These are phyloP conservation scores for Coturnix japonica DNA, from an alignment of 2,113 vertebrate species.

Conservation along the genomic window DNA sequence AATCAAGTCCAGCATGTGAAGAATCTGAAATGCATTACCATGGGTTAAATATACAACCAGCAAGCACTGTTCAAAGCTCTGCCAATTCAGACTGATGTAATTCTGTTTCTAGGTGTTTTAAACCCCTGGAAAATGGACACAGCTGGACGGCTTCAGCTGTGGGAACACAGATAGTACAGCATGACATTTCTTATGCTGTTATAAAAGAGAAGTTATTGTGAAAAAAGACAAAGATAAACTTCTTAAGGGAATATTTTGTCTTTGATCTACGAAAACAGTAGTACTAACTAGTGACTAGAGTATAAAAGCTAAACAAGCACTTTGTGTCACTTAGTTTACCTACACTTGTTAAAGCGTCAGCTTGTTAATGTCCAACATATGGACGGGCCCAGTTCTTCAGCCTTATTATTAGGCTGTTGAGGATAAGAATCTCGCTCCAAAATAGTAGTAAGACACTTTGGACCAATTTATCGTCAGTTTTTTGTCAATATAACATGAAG, in stretches of 20 bases:
- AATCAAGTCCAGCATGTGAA: neutral
- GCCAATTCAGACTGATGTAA: fast-evolving
- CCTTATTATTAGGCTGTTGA: neutral
- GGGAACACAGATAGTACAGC: neutral
- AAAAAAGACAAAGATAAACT: neutral
- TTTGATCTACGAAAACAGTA: neutral
- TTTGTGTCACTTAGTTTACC: neutral
- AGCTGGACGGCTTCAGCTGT: neutral
- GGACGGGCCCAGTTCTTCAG: neutral
- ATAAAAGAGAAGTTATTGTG: neutral
- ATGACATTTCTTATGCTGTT: neutral
- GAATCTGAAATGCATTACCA: neutral
- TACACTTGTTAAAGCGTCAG: neutral
- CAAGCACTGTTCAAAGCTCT: neutral
- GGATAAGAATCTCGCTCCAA: neutral
- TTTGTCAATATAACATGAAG: neutral
- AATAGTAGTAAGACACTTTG: constrained; percentile 38
- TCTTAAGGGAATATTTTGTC: neutral
- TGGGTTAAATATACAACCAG: neutral
- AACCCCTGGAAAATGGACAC: neutral
- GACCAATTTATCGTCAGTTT: neutral
- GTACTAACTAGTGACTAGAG: neutral
- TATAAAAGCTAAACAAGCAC: neutral
- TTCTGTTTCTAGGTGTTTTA: neutral
- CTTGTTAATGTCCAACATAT: neutral